A percentile compares a stretch with the other conserved stretches of the same genome.
These are phyloP conservation scores for Chelon labrosus DNA, from an alignment of 2,797 vertebrate genomes.

Conservation along the genomic window DNA sequence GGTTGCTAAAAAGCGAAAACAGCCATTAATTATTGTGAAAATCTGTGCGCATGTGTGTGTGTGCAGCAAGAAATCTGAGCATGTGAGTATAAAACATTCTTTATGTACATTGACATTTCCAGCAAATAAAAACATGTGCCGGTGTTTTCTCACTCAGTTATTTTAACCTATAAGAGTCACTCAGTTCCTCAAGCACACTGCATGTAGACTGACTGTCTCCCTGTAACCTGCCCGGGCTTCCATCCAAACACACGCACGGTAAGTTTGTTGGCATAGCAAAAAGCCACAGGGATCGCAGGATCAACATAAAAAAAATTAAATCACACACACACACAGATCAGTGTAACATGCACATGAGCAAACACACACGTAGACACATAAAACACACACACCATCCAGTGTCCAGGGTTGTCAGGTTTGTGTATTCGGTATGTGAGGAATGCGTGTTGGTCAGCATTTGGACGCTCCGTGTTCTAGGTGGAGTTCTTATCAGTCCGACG, in stretches of 20 bases:
- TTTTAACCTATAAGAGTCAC: slow-evolving; percentile 68
- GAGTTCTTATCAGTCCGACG: slow-evolving; percentile 61
- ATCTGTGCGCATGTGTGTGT: not conserved
- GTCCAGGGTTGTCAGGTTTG: slow-evolving; percentile 65
- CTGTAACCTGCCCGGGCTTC: slow-evolving; percentile 55
- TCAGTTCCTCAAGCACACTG: slow-evolving; percentile 55
- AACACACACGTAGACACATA: slow-evolving; percentile 40
- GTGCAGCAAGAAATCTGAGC: slow-evolving; percentile 4
- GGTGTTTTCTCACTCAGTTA: slow-evolving; percentile 49
- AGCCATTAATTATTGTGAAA: not conserved
- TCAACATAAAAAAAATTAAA: slow-evolving; percentile 43
- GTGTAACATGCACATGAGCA: slow-evolving; percentile 48
- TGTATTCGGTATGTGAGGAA: slow-evolving; percentile 76
- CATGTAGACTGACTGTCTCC: slow-evolving; percentile 65
- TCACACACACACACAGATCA: slow-evolving; percentile 42
- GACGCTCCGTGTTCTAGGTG: slow-evolving; percentile 56
- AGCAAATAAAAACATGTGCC: slow-evolving; percentile 54
- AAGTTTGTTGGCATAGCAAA: slow-evolving; percentile 50
- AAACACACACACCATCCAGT: slow-evolving; percentile 39
- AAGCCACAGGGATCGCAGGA: slow-evolving; percentile 65
- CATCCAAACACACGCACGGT: slow-evolving; percentile 50
- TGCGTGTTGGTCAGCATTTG: slow-evolving; percentile 56
- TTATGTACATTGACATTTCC: slow-evolving; percentile 55
- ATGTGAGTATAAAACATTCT: slow-evolving; percentile 42
- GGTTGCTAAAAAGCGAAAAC: not conserved